phyloP scores from a whole-genome alignment of 2,888 invertebrate genomes.

The Cephonodes hylas region DNA sequence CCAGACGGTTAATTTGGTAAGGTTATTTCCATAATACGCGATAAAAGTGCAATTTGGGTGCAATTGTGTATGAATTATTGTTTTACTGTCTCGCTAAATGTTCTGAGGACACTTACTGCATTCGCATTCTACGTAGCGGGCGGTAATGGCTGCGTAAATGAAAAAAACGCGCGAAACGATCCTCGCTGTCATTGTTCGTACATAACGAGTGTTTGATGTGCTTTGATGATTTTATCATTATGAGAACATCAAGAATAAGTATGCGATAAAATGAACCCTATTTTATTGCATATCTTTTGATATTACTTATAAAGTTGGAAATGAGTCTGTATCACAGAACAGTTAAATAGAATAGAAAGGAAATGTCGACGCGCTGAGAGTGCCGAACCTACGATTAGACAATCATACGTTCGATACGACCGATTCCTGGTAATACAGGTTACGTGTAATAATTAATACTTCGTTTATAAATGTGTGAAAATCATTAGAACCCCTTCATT shows the following conservation, averaged over 20 bases:
- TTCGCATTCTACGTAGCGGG: conserved; percentile 20
- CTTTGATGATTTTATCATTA: neutral
- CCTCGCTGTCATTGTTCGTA: neutral
- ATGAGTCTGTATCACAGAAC: too few relatives aligned
- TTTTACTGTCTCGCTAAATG: conserved; percentile 22
- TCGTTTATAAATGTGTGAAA: too few relatives aligned
- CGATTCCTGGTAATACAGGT: too few relatives aligned
- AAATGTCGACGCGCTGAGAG: too few relatives aligned
- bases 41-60: conserved; percentile 20
- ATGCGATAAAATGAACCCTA: too few relatives aligned
- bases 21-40: conserved; percentile 17
- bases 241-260: neutral
- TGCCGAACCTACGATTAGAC: too few relatives aligned
- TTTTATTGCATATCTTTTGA: too few relatives aligned
- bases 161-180: neutral
- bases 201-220: neutral
- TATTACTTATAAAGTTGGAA: too few relatives aligned
- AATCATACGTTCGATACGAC: too few relatives aligned
- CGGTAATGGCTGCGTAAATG: conserved; percentile 4
- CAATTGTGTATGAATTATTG: conserved; percentile 23
- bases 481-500: too few relatives aligned
- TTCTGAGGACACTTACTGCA: conserved; percentile 20
- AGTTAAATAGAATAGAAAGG: too few relatives aligned
- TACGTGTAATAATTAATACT: too few relatives aligned
- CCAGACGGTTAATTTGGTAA: neutral